Percentiles rank a stretch among this genome's conserved stretches.
These are phyloP conservation scores for Pampus argenteus DNA, from an alignment of 2,797 vertebrate genomes.

Conservation along the genomic window DNA sequence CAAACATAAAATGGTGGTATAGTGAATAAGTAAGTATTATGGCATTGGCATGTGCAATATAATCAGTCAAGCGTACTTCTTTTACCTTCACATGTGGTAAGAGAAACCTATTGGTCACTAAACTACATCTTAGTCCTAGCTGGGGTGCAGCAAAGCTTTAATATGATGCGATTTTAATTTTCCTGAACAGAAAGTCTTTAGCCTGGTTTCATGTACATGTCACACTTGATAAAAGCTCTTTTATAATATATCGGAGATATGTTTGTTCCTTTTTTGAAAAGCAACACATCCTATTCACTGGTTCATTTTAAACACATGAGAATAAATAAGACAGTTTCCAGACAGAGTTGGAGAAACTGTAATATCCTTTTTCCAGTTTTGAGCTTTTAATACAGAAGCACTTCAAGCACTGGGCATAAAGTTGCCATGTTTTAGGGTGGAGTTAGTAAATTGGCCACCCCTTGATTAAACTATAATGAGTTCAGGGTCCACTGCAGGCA, in stretches of 20 bases:
- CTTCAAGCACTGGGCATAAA: constrained; percentile 28
- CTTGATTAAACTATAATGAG: constrained; percentile 61
- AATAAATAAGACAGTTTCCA: neutral
- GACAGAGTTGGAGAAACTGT: neutral
- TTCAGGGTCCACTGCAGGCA: constrained; percentile 27
- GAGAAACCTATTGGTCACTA: neutral
- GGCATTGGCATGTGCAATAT: constrained; percentile 14
- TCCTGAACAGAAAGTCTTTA: neutral
- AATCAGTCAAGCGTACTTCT: neutral
- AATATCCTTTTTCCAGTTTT: neutral
- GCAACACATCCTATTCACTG: neutral
- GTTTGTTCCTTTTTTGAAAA: neutral
- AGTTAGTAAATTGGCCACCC: constrained; percentile 39
- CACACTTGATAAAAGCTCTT: neutral
- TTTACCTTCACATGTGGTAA: neutral
- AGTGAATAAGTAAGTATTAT: neutral
- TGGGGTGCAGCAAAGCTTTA: constrained; percentile 7
- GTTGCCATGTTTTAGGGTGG: constrained; percentile 47
- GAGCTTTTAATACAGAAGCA: neutral
- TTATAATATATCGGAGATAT: too few species aligned
- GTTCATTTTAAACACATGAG: neutral
- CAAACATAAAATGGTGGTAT: constrained; percentile 23
- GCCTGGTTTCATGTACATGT: neutral
- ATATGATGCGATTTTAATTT: constrained; percentile 4
- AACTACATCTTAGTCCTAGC: too few species aligned